Base-by-base conservation (phyloP, 2,113 vertebrate species). In the Clinocottus analis region DNA sequence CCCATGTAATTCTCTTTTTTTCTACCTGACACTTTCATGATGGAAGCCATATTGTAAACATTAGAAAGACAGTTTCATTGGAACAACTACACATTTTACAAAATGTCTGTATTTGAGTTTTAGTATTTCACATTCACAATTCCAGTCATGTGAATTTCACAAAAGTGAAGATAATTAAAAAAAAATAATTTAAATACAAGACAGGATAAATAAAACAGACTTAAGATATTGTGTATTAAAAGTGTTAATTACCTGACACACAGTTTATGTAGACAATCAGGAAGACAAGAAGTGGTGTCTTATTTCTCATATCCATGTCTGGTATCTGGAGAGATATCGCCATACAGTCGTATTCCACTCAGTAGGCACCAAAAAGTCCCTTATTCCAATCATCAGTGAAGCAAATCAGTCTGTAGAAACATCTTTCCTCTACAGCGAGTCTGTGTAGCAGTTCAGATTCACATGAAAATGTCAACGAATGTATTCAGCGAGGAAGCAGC, bases 221-320 rank as follows among this genome's bases (percentile, higher is more conserved):
- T 21, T 23, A 4, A 68, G 0, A 79, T 39, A 23, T 0, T 21
- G 0, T 2, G 1, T 56, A 58, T 65, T 51, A 74, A 86, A 56
- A 25, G n/a, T 51, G 27, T 47, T 64, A 64, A 65, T 87, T 91
- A 93, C 93, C 91, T 90, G 93, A 68, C 4, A 79, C 51, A 80
- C 21, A 33, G 71, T 19, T 79, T 7, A 82, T 35, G 10, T 4
- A 73, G 72, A 85, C 16, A 17, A 87, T 45, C n/a, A 90, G 8
- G 27, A 90, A 23, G 35, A 81, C 3, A 27, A 88, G 37, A 56
- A 78, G 4, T 0, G 7, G 11, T 10, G 23, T 75, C 67, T 64
- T 83, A 12, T 16, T 21, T 27, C 37, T 77, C 3, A 56, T n/a
- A 25, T 86, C 68, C 80, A 90, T 89, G 65, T 82, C 14, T 56